phyloP scores from a whole-genome alignment of 2,888 invertebrate genomes.

The Ophion obscuratus region DNA sequence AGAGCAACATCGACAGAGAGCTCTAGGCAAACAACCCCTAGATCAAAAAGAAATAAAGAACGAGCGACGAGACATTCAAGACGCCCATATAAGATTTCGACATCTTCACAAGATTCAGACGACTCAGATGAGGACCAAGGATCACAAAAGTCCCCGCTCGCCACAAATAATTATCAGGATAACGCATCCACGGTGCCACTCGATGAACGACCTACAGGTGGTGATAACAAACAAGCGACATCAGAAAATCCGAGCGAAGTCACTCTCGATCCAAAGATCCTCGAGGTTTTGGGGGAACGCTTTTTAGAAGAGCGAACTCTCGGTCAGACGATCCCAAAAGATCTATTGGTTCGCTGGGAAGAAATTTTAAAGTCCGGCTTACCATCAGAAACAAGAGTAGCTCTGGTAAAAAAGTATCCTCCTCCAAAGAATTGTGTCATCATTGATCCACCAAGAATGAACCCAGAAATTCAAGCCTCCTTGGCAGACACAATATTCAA shows the following conservation, averaged over 20 bases:
- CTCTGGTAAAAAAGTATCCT: conserved; percentile 41
- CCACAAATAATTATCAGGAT: background rate
- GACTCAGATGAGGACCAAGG: background rate
- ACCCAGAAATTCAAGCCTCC: conserved; percentile 26
- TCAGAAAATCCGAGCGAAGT: background rate
- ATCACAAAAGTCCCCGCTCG: background rate
- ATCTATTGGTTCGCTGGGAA: conserved; percentile 25
- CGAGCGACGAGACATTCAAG: conserved; percentile 1
- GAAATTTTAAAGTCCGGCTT: conserved; percentile 33
- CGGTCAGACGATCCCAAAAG: conserved; percentile 1
- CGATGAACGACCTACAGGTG: background rate
- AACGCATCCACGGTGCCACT: background rate
- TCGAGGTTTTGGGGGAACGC: conserved; percentile 33
- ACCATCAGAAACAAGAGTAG: background rate
- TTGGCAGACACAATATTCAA: background rate
- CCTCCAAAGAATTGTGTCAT: conserved; percentile 15
- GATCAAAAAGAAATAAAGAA: background rate
- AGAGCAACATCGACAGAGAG: background rate
- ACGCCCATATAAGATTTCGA: background rate
- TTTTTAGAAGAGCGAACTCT: background rate
- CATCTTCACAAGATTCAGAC: background rate
- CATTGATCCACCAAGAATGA: conserved; percentile 36
- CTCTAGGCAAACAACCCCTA: background rate
- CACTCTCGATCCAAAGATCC: background rate
- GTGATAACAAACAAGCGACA: background rate